A percentile compares a stretch with the other conserved stretches of the same genome.
Evolutionary conservation across 2,797 vertebrate genomes (phyloP).

Genomic region (Sebastes kiyomatsui): DNA sequence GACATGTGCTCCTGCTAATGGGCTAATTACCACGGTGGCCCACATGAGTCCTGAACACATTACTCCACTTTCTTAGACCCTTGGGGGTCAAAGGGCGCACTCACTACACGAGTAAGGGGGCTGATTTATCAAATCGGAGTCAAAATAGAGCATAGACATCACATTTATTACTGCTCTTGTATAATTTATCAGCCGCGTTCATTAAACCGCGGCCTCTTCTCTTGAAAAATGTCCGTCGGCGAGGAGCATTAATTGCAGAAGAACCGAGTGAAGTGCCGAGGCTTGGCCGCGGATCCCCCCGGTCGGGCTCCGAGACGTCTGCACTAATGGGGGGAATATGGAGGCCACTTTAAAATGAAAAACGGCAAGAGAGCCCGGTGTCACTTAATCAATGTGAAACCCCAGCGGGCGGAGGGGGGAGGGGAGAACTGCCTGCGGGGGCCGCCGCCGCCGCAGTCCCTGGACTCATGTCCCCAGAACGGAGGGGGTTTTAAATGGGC

Average conservation of each 20-base stretch:
- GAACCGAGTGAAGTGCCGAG: constrained; percentile 25
- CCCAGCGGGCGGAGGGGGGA: constrained; percentile 44
- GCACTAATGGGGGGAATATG: constrained; percentile 71
- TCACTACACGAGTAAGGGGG: constrained; percentile 19
- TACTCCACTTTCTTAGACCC: constrained; percentile 38
- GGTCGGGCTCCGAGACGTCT: constrained; percentile 37
- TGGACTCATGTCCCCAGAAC: constrained; percentile 56
- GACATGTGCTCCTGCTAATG: constrained; percentile 28
- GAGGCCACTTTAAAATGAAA: constrained; percentile 80
- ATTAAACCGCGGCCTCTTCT: constrained; percentile 28
- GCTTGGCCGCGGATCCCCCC: constrained; percentile 4
- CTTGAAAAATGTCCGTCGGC: constrained; percentile 48
- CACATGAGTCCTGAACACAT: constrained; percentile 50
- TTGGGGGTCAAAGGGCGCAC: constrained; percentile 37
- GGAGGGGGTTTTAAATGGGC: constrained; percentile 60
- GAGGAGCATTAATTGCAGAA: constrained; percentile 59
- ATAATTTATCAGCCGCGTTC: constrained; percentile 62
- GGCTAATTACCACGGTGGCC: constrained; percentile 35
- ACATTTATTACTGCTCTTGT: constrained; percentile 56
- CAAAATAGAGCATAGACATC: constrained; percentile 47
- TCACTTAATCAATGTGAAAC: constrained; percentile 82
- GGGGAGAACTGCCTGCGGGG: constrained; percentile 39
- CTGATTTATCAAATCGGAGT: constrained; percentile 60
- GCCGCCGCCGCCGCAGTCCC: constrained; percentile 20
- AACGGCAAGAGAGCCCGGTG: constrained; percentile 64